These are phyloP conservation scores for Thalassophryne amazonica DNA, from an alignment of 2,797 vertebrate genomes.

Conservation along the genomic window DNA sequence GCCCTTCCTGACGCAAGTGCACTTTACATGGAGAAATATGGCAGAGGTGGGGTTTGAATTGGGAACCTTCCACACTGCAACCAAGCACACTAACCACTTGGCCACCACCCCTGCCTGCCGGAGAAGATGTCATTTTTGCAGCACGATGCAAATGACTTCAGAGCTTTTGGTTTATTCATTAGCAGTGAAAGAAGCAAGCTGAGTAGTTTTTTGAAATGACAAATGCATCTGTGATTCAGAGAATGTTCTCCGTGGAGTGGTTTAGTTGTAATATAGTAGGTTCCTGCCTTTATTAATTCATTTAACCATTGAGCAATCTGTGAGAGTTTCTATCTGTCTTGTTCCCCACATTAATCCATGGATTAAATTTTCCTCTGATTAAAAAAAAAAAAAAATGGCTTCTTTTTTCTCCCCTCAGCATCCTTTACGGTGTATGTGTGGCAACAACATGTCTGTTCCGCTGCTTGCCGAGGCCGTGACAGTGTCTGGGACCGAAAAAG, in stretches of 20 bases:
- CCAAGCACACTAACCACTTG: too few relatives aligned
- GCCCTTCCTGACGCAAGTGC: too few relatives aligned
- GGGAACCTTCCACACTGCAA: too few relatives aligned
- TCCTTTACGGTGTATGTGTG: conserved; percentile 96
- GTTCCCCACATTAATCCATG: not conserved
- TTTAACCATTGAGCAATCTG: not conserved
- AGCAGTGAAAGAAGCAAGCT: not conserved
- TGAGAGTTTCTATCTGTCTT: not conserved
- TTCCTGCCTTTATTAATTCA: not conserved
- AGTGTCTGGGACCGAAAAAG: conserved; percentile 91
- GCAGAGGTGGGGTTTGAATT: too few relatives aligned
- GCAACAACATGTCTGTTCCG: conserved; percentile 99
- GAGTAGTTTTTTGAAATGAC: not conserved
- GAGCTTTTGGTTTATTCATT: not conserved
- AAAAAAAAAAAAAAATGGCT: not conserved
- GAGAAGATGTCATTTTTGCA: too few relatives aligned
- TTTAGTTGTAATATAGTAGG: too few relatives aligned
- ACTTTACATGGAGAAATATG: too few relatives aligned
- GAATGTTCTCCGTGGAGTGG: too few relatives aligned
- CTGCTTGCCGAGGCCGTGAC: conserved; percentile 96
- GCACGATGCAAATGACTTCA: not conserved
- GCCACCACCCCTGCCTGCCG: too few relatives aligned
- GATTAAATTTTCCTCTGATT: not conserved
- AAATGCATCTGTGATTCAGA: not conserved
- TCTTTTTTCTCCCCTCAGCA: conserved; percentile 54